These are phyloP conservation scores for Amphiduros pacificus DNA, from an alignment of 2,888 invertebrate species.

Conservation along the genomic window DNA sequence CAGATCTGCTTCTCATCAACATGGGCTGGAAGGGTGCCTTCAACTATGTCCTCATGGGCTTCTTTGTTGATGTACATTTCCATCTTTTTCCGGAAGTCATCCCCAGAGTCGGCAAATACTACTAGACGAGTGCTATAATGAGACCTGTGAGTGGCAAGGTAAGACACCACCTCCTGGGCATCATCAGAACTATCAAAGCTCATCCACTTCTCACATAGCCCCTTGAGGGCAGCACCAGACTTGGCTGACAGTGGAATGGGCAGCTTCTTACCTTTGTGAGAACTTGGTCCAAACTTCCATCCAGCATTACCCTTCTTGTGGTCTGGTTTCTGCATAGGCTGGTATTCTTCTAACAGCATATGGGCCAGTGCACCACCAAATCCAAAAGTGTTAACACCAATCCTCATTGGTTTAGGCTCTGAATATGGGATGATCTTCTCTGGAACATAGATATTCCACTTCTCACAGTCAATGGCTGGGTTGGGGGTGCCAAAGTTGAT, in stretches of 20 bases:
- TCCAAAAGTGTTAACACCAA: conserved; percentile 23
- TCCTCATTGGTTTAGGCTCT: conserved; percentile 11
- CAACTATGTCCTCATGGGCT: conserved; percentile 13
- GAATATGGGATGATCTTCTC: conserved; percentile 8
- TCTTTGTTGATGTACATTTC: conserved; percentile 7
- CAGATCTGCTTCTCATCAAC: conserved; percentile 16
- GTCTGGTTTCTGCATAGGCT: background rate
- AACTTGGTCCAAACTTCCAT: conserved; percentile 17
- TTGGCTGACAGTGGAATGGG: conserved; percentile 22
- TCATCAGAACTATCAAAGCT: conserved; percentile 15
- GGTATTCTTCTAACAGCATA: conserved; percentile 25
- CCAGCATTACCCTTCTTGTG: conserved; percentile 11
- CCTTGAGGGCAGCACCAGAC: conserved; percentile 16
- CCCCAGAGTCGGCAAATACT: conserved; percentile 17
- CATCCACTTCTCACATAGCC: conserved; percentile 12
- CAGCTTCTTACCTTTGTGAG: conserved; percentile 8
- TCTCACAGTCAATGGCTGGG: background rate
- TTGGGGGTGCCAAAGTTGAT: conserved; percentile 13
- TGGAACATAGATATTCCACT: conserved; percentile 16
- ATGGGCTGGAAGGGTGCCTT: conserved; percentile 2
- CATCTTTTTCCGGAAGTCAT: conserved; percentile 11
- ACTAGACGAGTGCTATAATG: conserved; percentile 19
- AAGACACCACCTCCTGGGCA: conserved; percentile 19
- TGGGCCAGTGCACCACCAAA: conserved; percentile 27
- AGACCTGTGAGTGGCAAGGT: conserved; percentile 15